Percentiles rank a stretch among this genome's conserved stretches.
Evolutionary conservation across 1,140 invertebrate species (phyloP).

Genomic region (Helicoverpa zea): DNA sequence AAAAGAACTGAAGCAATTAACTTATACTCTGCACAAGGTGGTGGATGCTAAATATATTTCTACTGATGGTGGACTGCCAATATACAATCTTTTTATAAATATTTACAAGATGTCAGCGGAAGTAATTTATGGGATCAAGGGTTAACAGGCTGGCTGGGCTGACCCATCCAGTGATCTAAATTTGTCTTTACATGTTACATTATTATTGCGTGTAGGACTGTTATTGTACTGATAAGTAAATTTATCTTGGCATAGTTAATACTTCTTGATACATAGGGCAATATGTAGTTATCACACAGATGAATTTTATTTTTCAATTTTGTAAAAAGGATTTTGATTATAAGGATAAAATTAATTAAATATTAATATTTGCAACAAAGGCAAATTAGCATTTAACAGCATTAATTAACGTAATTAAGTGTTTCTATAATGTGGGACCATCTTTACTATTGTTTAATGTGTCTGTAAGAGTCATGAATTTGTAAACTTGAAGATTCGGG

Average conservation of each 20-base stretch:
- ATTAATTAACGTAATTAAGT: neutral
- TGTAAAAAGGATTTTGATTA: neutral
- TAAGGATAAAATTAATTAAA: no score
- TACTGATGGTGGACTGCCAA: constrained; percentile 10
- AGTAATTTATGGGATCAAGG: constrained; percentile 19
- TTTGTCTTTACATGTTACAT: neutral
- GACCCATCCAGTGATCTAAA: constrained; percentile 25
- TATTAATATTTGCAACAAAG: no score
- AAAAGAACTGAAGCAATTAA: constrained; percentile 58
- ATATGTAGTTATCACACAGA: neutral
- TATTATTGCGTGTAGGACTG: neutral
- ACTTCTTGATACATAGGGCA: neutral
- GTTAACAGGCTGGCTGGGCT: neutral
- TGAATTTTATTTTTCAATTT: neutral
- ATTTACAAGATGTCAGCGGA: neutral
- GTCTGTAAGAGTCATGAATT: neutral
- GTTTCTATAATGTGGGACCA: neutral
- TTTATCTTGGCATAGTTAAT: neutral
- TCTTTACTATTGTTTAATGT: constrained; percentile 9
- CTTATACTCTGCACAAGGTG: constrained; percentile 47
- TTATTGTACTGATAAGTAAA: constrained; percentile 19
- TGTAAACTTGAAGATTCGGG: neutral
- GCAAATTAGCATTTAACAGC: no score
- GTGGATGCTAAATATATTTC: constrained; percentile 49
- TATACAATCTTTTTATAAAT: constrained; percentile 28